Conservation (phyloP, 1,140 invertebrate species). For the Leguminivora glycinivorella region DNA sequence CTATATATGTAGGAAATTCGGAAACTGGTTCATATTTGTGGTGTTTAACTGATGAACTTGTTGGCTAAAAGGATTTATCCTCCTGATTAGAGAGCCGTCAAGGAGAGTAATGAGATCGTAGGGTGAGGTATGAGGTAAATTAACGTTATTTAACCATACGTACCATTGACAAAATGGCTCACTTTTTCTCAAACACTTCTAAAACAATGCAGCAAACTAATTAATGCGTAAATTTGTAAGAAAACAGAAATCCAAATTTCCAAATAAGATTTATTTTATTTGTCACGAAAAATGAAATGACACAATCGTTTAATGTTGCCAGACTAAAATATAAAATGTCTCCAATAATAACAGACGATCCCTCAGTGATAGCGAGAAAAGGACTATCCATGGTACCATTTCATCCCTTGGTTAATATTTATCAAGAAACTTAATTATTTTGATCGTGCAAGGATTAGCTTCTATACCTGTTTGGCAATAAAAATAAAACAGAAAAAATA, state of each 20-base stretch:
- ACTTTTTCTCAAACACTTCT: neutral
- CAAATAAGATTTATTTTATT: slow-evolving; percentile 9
- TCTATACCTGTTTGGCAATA: too few species aligned
- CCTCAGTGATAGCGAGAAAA: too few species aligned
- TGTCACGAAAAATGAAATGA: slow-evolving; percentile 28
- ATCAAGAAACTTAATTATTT: too few species aligned
- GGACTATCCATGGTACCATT: too few species aligned
- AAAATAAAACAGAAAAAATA: too few species aligned
- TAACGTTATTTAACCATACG: neutral
- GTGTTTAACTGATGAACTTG: neutral
- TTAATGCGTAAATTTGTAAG: slow-evolving; percentile 1
- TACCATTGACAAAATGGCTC: neutral
- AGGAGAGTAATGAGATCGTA: slow-evolving; percentile 12
- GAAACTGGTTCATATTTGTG: neutral
- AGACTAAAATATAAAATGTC: neutral
- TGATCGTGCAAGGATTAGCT: too few species aligned
- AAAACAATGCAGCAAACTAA: neutral
- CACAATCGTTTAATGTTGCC: slow-evolving; percentile 20
- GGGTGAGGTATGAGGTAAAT: neutral
- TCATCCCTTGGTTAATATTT: too few species aligned
- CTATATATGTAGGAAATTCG: neutral
- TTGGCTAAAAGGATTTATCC: slow-evolving; percentile 19
- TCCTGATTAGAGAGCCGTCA: slow-evolving; percentile 3
- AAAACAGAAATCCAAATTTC: slow-evolving; percentile 9
- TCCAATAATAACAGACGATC: too few species aligned